Percentiles rank a stretch among this genome's conserved stretches.
phyloP scores from a whole-genome alignment of 1,140 invertebrate genomes.

The Diprion similis region DNA sequence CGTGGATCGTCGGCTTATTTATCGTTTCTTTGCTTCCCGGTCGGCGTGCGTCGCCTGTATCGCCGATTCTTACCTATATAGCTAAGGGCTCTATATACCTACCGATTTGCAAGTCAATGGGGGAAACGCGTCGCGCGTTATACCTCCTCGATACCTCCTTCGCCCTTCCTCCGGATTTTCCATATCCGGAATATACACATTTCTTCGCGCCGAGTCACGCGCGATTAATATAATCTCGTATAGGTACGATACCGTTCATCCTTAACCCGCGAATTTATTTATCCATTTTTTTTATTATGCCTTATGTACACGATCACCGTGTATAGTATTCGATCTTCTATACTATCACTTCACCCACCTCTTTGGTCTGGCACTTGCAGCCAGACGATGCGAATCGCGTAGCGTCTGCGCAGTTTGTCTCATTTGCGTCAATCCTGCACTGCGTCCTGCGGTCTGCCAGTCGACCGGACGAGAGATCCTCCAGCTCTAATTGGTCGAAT shows the following conservation, averaged over 20 bases:
- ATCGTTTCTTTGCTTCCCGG: background rate
- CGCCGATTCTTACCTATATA: background rate
- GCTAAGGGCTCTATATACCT: conserved; percentile 16
- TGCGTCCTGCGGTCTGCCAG: too few species aligned
- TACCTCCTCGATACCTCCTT: conserved; percentile 9
- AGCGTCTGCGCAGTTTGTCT: background rate
- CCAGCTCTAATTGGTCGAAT: background rate
- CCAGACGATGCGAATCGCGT: background rate
- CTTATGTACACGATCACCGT: background rate
- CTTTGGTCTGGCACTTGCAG: background rate
- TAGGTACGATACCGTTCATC: background rate
- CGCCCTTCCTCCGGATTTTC: conserved; percentile 36
- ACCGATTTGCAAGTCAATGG: conserved; percentile 48
- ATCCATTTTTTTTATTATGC: background rate
- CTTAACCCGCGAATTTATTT: background rate
- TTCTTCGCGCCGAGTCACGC: background rate
- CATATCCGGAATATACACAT: conserved; percentile 22
- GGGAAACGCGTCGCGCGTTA: conserved; percentile 38
- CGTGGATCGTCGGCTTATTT: background rate
- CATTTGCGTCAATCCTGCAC: background rate
- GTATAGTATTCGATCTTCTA: background rate
- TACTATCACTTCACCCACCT: background rate
- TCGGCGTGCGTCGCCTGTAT: background rate
- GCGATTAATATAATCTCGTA: background rate
- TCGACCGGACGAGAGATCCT: background rate